Percentiles rank a stretch among this genome's conserved stretches.
These are phyloP conservation scores for Pempheris klunzingeri DNA, from an alignment of 2,797 vertebrate genomes.

Conservation along the genomic window DNA sequence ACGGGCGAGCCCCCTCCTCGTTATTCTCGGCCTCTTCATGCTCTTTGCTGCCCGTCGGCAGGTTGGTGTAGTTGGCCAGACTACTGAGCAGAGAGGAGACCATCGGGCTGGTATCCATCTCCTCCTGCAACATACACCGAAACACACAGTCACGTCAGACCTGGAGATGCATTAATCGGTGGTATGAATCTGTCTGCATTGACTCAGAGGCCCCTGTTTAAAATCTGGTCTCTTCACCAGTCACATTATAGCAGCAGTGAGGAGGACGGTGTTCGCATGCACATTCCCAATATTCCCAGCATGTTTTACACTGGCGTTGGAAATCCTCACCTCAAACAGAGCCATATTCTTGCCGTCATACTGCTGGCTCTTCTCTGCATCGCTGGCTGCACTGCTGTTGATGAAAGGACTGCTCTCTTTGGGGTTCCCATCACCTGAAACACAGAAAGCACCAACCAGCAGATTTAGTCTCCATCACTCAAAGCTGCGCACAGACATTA, in stretches of 20 bases:
- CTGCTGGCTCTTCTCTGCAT: constrained; percentile 92
- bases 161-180: background rate
- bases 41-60: constrained; percentile 96
- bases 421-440: constrained; percentile 92
- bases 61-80: constrained; percentile 97
- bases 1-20: constrained; percentile 85
- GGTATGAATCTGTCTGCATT: background rate
- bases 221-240: background rate
- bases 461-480: background rate
- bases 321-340: constrained; percentile 91
- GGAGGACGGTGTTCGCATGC: background rate
- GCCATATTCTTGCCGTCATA: constrained; percentile 98
- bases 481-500: background rate
- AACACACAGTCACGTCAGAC: background rate
- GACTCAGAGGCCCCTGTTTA: background rate
- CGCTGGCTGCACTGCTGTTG: constrained; percentile 90
- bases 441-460: constrained; percentile 13
- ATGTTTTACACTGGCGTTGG: background rate
- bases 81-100: constrained; percentile 96
- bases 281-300: background rate
- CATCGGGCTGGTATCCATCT: constrained; percentile 99
- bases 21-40: constrained; percentile 98
- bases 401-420: constrained; percentile 99
- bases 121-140: constrained; percentile 88
- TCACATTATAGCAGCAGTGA: background rate